phyloP scores from a whole-genome alignment of 92 coral and sea anemone genomes.

The Heteractis magnifica region DNA sequence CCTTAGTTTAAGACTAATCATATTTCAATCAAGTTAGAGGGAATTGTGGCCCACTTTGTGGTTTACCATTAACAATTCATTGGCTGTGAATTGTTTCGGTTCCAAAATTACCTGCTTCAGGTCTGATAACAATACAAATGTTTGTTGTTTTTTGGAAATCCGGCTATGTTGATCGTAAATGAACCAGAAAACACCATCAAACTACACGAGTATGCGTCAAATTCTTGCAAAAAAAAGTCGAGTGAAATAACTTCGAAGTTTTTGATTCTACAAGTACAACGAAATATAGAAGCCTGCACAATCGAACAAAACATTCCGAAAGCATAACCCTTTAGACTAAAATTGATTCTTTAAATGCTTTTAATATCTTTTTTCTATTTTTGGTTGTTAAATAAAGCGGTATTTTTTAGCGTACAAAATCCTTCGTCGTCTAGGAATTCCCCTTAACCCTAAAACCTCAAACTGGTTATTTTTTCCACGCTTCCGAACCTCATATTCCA shows the following conservation, averaged over 20 bases:
- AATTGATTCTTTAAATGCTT: background rate
- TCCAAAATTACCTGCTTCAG: background rate
- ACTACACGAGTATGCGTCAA: background rate
- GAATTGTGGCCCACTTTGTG: background rate
- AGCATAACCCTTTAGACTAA: background rate
- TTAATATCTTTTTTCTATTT: background rate
- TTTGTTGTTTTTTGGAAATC: background rate
- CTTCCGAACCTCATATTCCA: background rate
- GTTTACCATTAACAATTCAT: background rate
- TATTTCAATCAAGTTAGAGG: background rate
- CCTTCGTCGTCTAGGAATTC: background rate
- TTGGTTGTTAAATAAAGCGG: background rate
- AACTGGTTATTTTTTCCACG: background rate
- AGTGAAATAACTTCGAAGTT: background rate
- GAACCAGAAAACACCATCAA: background rate
- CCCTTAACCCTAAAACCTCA: background rate
- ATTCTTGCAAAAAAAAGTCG: background rate
- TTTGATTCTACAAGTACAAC: background rate
- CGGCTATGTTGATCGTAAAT: background rate
- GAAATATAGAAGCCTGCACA: background rate
- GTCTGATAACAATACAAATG: background rate
- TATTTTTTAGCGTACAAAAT: background rate
- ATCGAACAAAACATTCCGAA: background rate
- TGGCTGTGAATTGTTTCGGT: background rate
- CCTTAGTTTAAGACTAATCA: background rate